A percentile compares a stretch with the other conserved stretches of the same genome.
phyloP scores from a whole-genome alignment of 2,888 invertebrate genomes.

The Melanostoma scalare region DNA sequence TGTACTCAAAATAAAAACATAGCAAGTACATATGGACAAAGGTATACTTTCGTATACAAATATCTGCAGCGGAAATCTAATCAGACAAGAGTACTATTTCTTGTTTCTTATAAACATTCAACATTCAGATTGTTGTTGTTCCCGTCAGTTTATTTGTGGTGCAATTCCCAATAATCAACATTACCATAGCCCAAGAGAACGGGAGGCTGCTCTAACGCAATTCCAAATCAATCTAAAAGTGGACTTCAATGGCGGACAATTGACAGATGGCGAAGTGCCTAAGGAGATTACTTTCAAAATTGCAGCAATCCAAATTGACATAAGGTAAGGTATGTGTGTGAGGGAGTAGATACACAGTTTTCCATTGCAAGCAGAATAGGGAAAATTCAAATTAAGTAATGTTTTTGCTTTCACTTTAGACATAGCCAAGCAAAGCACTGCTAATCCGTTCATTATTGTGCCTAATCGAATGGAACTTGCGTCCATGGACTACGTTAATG shows the following conservation, averaged over 20 bases:
- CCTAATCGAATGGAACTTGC: conserved; percentile 38
- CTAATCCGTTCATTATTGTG: conserved; percentile 53
- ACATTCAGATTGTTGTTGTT: conserved; percentile 16
- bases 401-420: conserved; percentile 54
- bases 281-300: conserved; percentile 69
- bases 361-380: conserved; percentile 47
- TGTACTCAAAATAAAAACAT: too few relatives aligned
- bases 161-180: conserved; percentile 56
- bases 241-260: conserved; percentile 48
- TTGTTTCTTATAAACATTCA: conserved; percentile 52
- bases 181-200: conserved; percentile 38
- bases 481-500: neutral
- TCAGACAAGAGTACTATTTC: conserved; percentile 65
- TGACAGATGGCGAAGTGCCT: conserved; percentile 69
- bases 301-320: conserved; percentile 39
- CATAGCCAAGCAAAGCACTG: conserved; percentile 35
- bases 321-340: conserved; percentile 7
- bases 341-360: conserved; percentile 22
- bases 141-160: conserved; percentile 36
- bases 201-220: conserved; percentile 35
- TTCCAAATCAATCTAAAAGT: conserved; percentile 53
- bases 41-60: neutral
- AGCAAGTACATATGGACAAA: conserved; percentile 9
- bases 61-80: conserved; percentile 51
- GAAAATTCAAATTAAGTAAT: conserved; percentile 35